Evolutionary conservation across 2,888 invertebrate species (phyloP), one percentile per base, ranked within the genome.

Genomic region (Timema cristinae): DNA sequence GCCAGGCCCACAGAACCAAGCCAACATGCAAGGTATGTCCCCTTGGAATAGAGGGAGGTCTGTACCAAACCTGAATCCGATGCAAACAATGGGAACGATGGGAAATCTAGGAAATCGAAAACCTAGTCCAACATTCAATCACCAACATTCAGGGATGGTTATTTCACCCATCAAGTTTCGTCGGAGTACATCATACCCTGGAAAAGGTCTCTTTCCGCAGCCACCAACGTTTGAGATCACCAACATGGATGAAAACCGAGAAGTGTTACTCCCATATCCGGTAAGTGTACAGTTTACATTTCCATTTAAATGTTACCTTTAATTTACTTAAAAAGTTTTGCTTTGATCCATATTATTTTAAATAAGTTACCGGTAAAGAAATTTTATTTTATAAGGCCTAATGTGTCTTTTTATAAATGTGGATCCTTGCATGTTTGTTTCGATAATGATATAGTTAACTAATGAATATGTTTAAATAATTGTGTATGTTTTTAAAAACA

Each of bases 161-260:
- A 86, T 92, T 77, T 90, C 94, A 78, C 94, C 94, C 61, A 91
- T 92, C 72, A 95, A 95, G 82, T 96, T 94, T 84, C 88, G 95
- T 73, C 87, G 95, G 77, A 95, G 94, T 85, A 94, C 94, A 76
- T 94, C 95, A 54, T 95, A 94, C 83, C 95, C 96, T 70, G 93
- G 94, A 73, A 95, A 95, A 82, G 91, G 89, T 72, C 83, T 86
- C 67, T 87, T 87, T 79, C 90, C 90, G 70, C 84, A 85, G 76
- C 85, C 84, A 70, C 87, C 87, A 63, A 87, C 87, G 59, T 87
- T 89, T 79, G 89, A 90, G 80, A 87, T 88, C 76, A 87, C 88
- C 78, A 86, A 87, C 76, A 86, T 88, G 82, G 90, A 89, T 78
- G 90, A 89, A 77, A 82, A 84, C 74, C 80, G 87, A 77, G 87